Percentiles rank a stretch among this genome's conserved stretches.
Evolutionary conservation across 1,140 invertebrate species (phyloP).

Genomic region (Heliconius melpomene): DNA sequence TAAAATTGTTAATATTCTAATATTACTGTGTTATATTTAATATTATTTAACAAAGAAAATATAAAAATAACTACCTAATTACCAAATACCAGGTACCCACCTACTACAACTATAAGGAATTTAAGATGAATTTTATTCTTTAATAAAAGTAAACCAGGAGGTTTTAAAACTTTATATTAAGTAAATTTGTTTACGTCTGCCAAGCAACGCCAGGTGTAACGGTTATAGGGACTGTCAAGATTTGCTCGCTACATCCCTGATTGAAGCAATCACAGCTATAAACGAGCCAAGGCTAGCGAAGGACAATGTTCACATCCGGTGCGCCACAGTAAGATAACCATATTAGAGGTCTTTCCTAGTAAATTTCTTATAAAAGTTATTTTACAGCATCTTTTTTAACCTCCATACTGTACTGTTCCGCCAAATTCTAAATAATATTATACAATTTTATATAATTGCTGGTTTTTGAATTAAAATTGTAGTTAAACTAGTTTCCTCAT

Average conservation of each 20-base stretch:
- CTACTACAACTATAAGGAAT: background rate
- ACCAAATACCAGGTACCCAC: no score
- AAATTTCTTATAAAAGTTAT: background rate
- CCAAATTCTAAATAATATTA: no score
- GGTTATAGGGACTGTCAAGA: background rate
- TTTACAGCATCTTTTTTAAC: no score
- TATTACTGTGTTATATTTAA: background rate
- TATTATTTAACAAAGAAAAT: background rate
- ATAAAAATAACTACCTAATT: background rate
- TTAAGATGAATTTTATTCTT: background rate
- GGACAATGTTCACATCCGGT: constrained; percentile 72
- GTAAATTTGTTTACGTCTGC: background rate
- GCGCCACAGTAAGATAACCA: constrained; percentile 38
- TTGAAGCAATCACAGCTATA: constrained; percentile 60
- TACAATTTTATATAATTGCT: no score
- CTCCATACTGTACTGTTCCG: no score
- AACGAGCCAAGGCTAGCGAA: constrained; percentile 75
- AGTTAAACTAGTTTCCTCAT: no score
- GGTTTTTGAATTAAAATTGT: no score
- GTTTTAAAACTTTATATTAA: background rate
- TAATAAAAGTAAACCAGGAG: background rate
- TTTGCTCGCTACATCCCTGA: constrained; percentile 51
- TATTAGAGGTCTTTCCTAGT: background rate
- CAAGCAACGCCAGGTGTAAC: background rate
- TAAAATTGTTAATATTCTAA: background rate